Conservation (phyloP, 2,113 vertebrate species). For the Podocnemis expansa region DNA sequence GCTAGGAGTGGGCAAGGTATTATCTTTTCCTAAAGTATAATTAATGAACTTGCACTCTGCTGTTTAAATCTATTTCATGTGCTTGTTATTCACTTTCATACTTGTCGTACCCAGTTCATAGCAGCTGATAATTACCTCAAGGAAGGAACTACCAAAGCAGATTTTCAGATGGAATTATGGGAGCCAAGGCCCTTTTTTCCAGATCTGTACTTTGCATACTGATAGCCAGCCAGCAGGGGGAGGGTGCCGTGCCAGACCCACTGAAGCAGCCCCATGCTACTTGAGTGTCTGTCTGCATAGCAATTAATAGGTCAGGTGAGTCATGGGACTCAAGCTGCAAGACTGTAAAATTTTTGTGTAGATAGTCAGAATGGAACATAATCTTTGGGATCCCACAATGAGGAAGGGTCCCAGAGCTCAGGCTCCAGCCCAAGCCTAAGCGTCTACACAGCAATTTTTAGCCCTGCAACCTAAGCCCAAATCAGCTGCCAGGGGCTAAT, state of each 20-base stretch:
- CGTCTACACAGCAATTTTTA: not conserved
- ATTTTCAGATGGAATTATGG: not conserved
- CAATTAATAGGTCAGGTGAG: not conserved
- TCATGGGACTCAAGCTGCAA: not conserved
- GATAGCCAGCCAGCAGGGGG: no score
- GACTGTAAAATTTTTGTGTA: not conserved
- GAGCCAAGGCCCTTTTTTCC: not conserved
- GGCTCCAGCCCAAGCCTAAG: not conserved
- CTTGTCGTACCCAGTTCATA: accelerated
- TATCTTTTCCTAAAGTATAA: not conserved
- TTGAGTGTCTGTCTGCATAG: not conserved
- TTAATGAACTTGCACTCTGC: not conserved
- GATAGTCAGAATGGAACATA: not conserved
- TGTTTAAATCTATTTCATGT: not conserved
- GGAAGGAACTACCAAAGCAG: not conserved
- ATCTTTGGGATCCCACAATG: not conserved
- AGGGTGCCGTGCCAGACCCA: not conserved
- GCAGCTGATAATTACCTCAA: not conserved
- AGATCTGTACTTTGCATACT: not conserved
- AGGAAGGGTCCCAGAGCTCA: not conserved
- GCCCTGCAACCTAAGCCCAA: not conserved
- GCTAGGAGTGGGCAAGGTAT: not conserved
- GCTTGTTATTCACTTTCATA: not conserved
- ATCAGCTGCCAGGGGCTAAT: not conserved
- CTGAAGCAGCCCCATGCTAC: not conserved